Evolutionary conservation across 2,797 vertebrate genomes (phyloP), one percentile per base, ranked within the genome.

Genomic region (Trachurus trachurus): DNA sequence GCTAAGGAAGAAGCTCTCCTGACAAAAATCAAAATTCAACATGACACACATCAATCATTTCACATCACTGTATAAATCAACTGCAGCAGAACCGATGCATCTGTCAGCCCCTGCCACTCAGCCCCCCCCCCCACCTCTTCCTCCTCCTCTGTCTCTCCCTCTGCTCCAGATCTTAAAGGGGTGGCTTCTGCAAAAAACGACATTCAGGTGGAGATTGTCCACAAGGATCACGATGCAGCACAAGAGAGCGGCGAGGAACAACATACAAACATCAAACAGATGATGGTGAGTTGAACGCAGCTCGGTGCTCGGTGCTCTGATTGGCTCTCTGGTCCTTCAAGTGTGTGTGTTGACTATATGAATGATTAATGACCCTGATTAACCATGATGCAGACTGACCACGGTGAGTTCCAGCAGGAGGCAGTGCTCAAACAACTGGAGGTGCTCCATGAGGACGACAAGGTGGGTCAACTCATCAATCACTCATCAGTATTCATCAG

Each of bases 371-470:
- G 2, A 15, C 12, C 37, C 16, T 56, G 42, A 44, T 70, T 53
- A 52, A 52, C 11, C 11, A 12, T 64, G n/a, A 45, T 71, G 50
- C 75, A 97, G 97, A 96, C 97, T 86, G 96, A 97, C 64, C 91
- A 96, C 0, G 95, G 97, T 0, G 97, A 97, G 86, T 97, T 97
- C 82, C 97, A 97, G 77, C 96, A 97, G 88, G 97, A 98, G 79
- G 96, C 96, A 0, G 96, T 96, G 57, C 94, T 98, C 63, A 98
- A 98, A 85, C 97, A 97, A 88, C 93, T 98, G 0, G 97, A 97
- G 88, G 96, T 97, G 54, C 96, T 98, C 74, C 96, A 96, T 86
- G 97, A 97, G 66, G 96, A 98, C 66, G 97, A 98, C 85, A 97
- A 97, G 96, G 97, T 97, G 89, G 80, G 92, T 54, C 39, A 53